Evolutionary conservation across 2,113 vertebrate species (phyloP).

Genomic region (Pogonocichla stellata): DNA sequence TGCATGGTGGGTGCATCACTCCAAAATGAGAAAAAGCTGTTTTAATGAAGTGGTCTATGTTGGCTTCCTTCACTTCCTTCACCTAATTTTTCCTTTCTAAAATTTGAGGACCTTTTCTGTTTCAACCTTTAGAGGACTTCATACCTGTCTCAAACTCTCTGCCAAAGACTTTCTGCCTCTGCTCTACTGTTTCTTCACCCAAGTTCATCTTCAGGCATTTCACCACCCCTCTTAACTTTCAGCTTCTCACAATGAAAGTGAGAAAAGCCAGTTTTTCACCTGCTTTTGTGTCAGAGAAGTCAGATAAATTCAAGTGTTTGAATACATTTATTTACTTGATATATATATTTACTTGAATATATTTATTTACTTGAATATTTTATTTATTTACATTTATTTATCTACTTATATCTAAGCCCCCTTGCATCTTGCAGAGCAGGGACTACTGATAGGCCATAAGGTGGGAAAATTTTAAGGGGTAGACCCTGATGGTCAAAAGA

Average conservation of each 20-base stretch:
- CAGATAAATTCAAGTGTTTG: background rate
- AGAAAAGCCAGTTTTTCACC: background rate
- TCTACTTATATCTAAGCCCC: background rate
- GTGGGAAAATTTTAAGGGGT: background rate
- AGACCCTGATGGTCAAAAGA: background rate
- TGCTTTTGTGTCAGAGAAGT: background rate
- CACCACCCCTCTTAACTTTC: background rate
- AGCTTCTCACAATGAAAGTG: background rate
- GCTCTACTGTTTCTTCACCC: background rate
- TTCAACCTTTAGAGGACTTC: background rate
- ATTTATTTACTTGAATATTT: no score
- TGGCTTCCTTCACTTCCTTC: background rate
- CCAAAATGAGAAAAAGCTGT: background rate
- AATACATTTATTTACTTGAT: background rate
- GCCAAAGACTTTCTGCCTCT: background rate
- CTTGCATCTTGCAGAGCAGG: background rate
- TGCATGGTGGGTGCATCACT: background rate
- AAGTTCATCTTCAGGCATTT: background rate
- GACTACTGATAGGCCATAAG: background rate
- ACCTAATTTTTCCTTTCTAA: background rate
- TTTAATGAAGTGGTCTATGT: background rate
- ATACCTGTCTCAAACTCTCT: background rate
- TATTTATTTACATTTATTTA: background rate
- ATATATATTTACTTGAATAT: no score
- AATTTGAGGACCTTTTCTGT: background rate